phyloP scores from a whole-genome alignment of 2,113 vertebrate species.

The Melanocharis versteri region DNA sequence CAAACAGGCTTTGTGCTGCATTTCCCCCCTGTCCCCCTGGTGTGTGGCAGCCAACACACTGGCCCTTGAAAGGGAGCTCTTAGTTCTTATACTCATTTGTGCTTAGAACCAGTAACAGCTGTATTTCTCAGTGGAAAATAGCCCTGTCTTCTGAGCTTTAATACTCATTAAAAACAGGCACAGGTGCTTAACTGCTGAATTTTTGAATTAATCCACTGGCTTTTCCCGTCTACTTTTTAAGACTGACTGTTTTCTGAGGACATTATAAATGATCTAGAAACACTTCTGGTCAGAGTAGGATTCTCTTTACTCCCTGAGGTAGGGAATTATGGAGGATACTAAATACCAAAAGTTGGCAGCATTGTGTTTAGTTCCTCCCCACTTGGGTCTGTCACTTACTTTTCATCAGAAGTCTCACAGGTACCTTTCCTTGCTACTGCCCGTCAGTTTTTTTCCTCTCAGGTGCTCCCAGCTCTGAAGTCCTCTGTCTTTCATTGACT shows the following conservation, averaged over 20 bases:
- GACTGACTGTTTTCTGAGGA: neutral
- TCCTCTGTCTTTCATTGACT: neutral
- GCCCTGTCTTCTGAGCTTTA: neutral
- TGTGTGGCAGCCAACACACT: neutral
- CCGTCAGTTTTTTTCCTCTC: neutral
- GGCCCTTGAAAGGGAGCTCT: neutral
- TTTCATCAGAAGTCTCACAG: fast-evolving
- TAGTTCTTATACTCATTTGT: neutral
- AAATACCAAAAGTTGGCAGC: neutral
- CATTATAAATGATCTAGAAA: neutral
- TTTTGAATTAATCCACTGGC: neutral
- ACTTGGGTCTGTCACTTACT: neutral
- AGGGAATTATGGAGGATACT: neutral
- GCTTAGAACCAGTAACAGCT: neutral
- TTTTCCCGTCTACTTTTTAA: neutral
- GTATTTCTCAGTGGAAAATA: neutral
- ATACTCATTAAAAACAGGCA: neutral
- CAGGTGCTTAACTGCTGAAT: neutral
- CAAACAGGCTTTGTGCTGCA: neutral
- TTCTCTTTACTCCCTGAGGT: neutral
- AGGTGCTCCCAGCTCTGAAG: neutral
- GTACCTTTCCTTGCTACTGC: neutral
- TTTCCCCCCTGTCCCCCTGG: neutral
- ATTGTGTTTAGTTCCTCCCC: neutral
- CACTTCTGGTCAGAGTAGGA: neutral